A percentile compares a stretch with the other conserved stretches of the same genome.
These are phyloP conservation scores for Cryptocephalus moraei DNA, from an alignment of 2,888 invertebrate species.

Conservation along the genomic window DNA sequence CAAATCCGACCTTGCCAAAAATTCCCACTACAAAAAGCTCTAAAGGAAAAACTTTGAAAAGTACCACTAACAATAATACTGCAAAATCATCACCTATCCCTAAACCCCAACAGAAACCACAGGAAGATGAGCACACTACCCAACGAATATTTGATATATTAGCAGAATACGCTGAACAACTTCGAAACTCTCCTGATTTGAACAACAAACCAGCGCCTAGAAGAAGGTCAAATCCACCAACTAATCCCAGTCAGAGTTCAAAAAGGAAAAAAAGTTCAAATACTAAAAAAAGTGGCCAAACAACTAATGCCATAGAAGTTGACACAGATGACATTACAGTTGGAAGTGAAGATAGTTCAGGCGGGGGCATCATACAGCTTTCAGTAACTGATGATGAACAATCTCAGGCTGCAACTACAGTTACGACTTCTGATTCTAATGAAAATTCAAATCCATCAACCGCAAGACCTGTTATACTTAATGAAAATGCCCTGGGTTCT, in stretches of 20 bases:
- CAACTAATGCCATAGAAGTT: constrained; percentile 30
- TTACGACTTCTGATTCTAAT: constrained; percentile 37
- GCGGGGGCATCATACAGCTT: constrained; percentile 48
- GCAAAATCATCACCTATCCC: constrained; percentile 55
- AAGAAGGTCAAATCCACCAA: constrained; percentile 61
- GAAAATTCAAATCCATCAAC: constrained; percentile 23
- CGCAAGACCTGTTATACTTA: constrained; percentile 30
- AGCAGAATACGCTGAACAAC: constrained; percentile 70
- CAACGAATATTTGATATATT: constrained; percentile 70
- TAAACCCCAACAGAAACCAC: constrained; percentile 60
- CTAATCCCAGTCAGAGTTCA: constrained; percentile 59
- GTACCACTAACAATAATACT: constrained; percentile 43
- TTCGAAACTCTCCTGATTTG: constrained; percentile 66
- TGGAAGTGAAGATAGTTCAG: constrained; percentile 69
- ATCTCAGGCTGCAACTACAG: constrained; percentile 26
- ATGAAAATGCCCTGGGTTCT: constrained; percentile 25
- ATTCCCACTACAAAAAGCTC: constrained; percentile 27
- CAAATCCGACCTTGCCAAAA: constrained; percentile 34
- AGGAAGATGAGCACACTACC: constrained; percentile 73
- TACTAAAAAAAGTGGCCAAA: constrained; percentile 43
- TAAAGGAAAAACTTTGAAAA: constrained; percentile 47
- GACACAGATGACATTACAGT: constrained; percentile 59
- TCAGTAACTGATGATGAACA: constrained; percentile 49
- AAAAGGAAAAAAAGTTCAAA: constrained; percentile 55
- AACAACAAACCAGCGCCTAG: constrained; percentile 75